Base-by-base conservation (phyloP, 2,797 vertebrate species). In the Sebastolobus altivelis region DNA sequence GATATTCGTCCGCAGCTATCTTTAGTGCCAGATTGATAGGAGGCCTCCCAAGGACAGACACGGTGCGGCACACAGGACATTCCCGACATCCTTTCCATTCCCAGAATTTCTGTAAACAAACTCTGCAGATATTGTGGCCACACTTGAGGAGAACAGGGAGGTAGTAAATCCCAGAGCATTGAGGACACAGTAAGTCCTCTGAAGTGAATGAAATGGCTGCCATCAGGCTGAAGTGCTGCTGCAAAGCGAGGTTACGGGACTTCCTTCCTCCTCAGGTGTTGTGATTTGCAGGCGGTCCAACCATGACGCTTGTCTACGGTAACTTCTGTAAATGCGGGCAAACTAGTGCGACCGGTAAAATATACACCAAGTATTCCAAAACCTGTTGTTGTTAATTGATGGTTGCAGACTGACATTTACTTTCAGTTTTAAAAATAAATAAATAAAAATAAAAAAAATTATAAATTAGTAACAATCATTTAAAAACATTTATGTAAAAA, bases 61-160 rank as follows among this genome's bases (percentile, higher is more conserved):
- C 35, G 0, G 10, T 5, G 18, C 54, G 54, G 40, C 95, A 96
- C 84, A 95, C 86, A 0, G 94, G 94, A 67, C 95, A 96, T 86
- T 90, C 89, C 20, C 58, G 85, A 62, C 67, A 81, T 79, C 86
- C 86, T 66, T 87, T 93, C 79, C 70, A 72, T 70, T 94, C 80
- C 95, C 94, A 95, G 83, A 88, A 91, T n/a, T 82, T 88, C 60
- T 93, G 70, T 65, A 95, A 80, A 80, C 95, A 96, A 75, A 77
- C 65, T 81, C 81, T 92, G 67, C 95, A 96, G 52, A 94, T 74
- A 62, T 92, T 95, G 86, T 95, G 95, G 22, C 93, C 91, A 55
- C 95, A 95, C 25, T 78, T 73, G 29, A 95, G 85, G 10, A 77
- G 86, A 38, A 95, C 89, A 1, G 94, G 95, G 31, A 90, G 9